Evolutionary conservation across 2,888 invertebrate species (phyloP).

Genomic region (Seira ritae): DNA sequence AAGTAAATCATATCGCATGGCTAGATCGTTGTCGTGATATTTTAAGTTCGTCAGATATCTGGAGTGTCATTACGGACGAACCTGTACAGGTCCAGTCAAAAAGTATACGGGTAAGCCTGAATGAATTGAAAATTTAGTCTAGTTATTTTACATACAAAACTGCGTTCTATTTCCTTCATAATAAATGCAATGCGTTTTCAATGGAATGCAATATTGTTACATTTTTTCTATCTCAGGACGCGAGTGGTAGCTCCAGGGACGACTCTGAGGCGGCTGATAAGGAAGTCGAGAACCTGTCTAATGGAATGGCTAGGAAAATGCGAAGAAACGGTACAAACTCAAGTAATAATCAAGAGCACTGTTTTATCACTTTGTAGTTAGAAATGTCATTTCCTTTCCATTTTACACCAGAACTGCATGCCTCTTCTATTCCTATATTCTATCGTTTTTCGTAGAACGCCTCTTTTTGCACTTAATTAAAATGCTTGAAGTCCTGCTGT

Average conservation of each 20-base stretch:
- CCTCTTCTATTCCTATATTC: neutral
- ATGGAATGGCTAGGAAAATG: slow-evolving; percentile 70
- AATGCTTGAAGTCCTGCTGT: too few relatives aligned
- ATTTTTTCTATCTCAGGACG: slow-evolving; percentile 56
- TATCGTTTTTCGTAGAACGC: too few relatives aligned
- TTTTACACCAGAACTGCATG: neutral
- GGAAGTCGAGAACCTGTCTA: slow-evolving; percentile 66
- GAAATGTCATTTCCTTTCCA: neutral
- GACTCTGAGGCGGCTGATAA: slow-evolving; percentile 57
- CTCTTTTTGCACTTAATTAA: too few relatives aligned
- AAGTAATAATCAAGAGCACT: slow-evolving; percentile 60
- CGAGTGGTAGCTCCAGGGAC: slow-evolving; percentile 63
- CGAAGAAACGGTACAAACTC: slow-evolving; percentile 72
- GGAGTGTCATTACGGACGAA: slow-evolving; percentile 71
- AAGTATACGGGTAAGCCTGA: slow-evolving; percentile 47
- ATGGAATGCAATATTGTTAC: neutral
- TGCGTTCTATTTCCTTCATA: too few relatives aligned
- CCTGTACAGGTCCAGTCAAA: slow-evolving; percentile 62
- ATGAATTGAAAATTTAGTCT: too few relatives aligned
- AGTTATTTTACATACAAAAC: too few relatives aligned
- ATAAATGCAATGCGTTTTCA: too few relatives aligned
- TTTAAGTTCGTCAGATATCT: slow-evolving; percentile 72
- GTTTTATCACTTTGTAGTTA: slow-evolving; percentile 33
- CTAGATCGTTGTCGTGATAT: slow-evolving; percentile 80
- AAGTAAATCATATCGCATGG: slow-evolving; percentile 94